A percentile compares a stretch with the other conserved stretches of the same genome.
Conservation (phyloP, 1,140 invertebrate genomes). For the Sipha flava region DNA sequence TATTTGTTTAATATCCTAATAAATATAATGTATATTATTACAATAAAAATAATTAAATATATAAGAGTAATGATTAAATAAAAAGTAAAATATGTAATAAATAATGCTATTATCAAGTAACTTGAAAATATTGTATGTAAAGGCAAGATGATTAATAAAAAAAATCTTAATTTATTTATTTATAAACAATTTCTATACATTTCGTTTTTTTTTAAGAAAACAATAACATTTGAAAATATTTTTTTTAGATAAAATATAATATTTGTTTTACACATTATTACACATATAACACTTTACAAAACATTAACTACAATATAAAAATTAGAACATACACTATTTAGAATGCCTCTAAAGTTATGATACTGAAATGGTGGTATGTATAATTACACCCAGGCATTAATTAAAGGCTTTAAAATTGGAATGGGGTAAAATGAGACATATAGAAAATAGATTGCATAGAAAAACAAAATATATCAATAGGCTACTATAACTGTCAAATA, state of each 20-base stretch:
- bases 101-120: too few relatives aligned
- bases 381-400: background rate
- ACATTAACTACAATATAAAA: background rate
- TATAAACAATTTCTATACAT: background rate
- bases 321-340: background rate
- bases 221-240: background rate
- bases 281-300: background rate
- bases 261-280: background rate
- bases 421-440: background rate
- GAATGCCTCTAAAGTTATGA: background rate
- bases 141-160: too few relatives aligned
- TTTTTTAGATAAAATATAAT: background rate
- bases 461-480: background rate
- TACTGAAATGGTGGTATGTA: background rate
- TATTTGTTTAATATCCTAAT: too few relatives aligned
- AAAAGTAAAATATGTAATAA: too few relatives aligned
- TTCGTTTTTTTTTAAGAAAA: background rate
- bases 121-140: too few relatives aligned
- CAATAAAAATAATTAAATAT: too few relatives aligned
- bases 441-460: background rate
- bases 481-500: background rate
- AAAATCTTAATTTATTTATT: too few relatives aligned
- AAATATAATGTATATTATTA: too few relatives aligned
- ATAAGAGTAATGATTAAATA: too few relatives aligned
- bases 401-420: background rate